phyloP scores from a whole-genome alignment of 1,140 invertebrate species.

The Dendrolimus kikuchii region DNA sequence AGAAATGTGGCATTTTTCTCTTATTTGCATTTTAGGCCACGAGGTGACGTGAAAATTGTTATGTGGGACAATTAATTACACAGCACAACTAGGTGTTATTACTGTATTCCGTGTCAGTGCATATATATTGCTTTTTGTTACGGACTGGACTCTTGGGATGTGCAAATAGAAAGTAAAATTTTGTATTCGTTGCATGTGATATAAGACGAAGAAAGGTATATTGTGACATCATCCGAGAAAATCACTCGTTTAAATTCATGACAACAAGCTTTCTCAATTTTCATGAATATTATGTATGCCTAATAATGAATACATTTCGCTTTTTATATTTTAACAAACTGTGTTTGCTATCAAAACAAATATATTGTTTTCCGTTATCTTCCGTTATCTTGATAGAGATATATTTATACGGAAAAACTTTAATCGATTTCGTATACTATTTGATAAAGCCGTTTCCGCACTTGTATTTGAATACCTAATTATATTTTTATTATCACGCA shows the following conservation, averaged over 20 bases:
- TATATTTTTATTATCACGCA: too few relatives aligned
- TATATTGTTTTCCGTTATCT: too few relatives aligned
- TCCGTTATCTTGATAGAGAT: too few relatives aligned
- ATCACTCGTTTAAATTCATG: neutral
- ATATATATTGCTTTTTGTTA: neutral
- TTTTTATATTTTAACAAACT: too few relatives aligned
- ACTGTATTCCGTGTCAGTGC: neutral
- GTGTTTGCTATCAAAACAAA: too few relatives aligned
- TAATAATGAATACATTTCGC: too few relatives aligned
- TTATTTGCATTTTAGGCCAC: conserved; percentile 66
- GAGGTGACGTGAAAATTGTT: conserved; percentile 31
- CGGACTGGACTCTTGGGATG: conserved; percentile 6
- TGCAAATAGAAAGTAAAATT: conserved; percentile 14
- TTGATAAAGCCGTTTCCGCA: too few relatives aligned
- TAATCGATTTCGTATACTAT: too few relatives aligned
- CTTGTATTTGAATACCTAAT: too few relatives aligned
- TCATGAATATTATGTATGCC: too few relatives aligned
- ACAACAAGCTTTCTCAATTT: too few relatives aligned
- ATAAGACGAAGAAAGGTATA: conserved; percentile 1
- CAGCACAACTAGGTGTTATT: neutral
- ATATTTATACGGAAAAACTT: too few relatives aligned
- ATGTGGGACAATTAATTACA: conserved; percentile 29
- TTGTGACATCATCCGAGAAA: conserved; percentile 11
- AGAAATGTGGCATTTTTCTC: conserved; percentile 50
- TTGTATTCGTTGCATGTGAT: conserved; percentile 12